phyloP scores from a whole-genome alignment of 2,797 vertebrate genomes.

The Lateolabrax maculatus region DNA sequence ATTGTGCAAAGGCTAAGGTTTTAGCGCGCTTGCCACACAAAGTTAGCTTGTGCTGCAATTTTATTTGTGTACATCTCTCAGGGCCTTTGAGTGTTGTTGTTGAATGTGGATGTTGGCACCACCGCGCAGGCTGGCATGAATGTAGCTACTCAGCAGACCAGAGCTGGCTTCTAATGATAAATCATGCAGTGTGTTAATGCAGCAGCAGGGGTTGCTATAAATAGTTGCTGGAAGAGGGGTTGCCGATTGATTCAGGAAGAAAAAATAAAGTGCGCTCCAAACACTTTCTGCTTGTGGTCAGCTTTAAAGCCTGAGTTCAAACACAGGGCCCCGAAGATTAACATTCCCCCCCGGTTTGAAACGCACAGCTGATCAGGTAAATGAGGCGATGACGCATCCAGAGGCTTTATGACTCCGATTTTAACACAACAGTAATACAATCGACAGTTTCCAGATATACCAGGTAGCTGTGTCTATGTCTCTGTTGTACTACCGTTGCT shows the following conservation, averaged over 20 bases:
- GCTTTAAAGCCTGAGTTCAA: slow-evolving; percentile 42
- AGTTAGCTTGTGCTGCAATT: slow-evolving; percentile 78
- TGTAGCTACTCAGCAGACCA: slow-evolving; percentile 79
- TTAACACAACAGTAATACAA: neutral
- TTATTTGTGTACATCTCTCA: slow-evolving; percentile 76
- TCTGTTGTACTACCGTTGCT: neutral
- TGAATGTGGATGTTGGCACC: slow-evolving; percentile 77
- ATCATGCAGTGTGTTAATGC: slow-evolving; percentile 81
- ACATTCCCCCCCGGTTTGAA: slow-evolving; percentile 27
- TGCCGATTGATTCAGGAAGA: slow-evolving; percentile 64
- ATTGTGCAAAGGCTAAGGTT: slow-evolving; percentile 68
- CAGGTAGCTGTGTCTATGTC: neutral
- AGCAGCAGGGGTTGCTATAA: slow-evolving; percentile 74
- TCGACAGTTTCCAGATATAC: neutral
- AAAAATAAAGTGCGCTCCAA: slow-evolving; percentile 46
- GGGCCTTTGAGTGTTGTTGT: slow-evolving; percentile 68
- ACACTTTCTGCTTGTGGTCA: slow-evolving; percentile 63
- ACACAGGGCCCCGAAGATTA: slow-evolving; percentile 10
- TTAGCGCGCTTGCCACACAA: slow-evolving; percentile 56
- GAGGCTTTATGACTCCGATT: slow-evolving; percentile 11
- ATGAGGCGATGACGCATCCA: slow-evolving; percentile 4
- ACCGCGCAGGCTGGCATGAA: slow-evolving; percentile 69
- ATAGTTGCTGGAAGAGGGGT: slow-evolving; percentile 69
- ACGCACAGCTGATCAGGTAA: slow-evolving; percentile 43
- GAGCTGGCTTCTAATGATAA: slow-evolving; percentile 78